phyloP scores from a whole-genome alignment of 2,888 invertebrate species.

The Trichacis sp. region DNA sequence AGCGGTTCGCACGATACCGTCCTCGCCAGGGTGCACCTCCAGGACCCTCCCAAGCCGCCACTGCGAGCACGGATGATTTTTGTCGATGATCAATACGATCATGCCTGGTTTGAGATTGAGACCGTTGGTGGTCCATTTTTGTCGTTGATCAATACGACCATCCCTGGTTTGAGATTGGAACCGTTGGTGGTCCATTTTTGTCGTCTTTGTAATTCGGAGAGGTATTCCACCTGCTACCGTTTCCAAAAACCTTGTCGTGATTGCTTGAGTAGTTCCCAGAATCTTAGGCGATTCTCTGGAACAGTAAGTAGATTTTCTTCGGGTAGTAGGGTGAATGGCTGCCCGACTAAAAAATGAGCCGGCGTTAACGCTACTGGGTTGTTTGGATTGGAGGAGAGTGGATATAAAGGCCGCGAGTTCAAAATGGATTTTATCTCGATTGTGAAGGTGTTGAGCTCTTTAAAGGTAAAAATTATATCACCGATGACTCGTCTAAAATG shows the following conservation, averaged over 20 bases:
- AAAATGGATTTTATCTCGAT: conserved; percentile 39
- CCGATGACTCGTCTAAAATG: not conserved
- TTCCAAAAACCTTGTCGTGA: too few relatives aligned
- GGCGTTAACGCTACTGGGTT: conserved; percentile 41
- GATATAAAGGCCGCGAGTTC: conserved; percentile 39
- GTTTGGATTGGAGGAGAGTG: conserved; percentile 39
- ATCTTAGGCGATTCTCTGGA: not conserved
- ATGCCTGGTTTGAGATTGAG: too few relatives aligned
- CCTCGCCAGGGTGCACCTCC: too few relatives aligned
- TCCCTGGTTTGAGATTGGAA: not conserved
- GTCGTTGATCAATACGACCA: not conserved
- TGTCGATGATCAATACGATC: too few relatives aligned
- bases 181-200: too few relatives aligned
- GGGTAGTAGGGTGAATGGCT: conserved; percentile 29
- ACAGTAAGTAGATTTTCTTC: too few relatives aligned
- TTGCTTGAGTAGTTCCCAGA: conserved; percentile 1
- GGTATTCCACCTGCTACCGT: not conserved
- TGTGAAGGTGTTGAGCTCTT: not conserved
- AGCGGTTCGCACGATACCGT: not conserved
- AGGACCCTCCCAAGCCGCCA: too few relatives aligned
- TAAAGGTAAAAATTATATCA: not conserved
- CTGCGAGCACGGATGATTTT: too few relatives aligned
- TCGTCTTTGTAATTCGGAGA: not conserved
- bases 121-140: too few relatives aligned
- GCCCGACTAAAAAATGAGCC: conserved; percentile 45